Percentiles rank a stretch among this genome's conserved stretches.
These are phyloP conservation scores for Mayetiola destructor DNA, from an alignment of 2,888 invertebrate species.

Conservation along the genomic window DNA sequence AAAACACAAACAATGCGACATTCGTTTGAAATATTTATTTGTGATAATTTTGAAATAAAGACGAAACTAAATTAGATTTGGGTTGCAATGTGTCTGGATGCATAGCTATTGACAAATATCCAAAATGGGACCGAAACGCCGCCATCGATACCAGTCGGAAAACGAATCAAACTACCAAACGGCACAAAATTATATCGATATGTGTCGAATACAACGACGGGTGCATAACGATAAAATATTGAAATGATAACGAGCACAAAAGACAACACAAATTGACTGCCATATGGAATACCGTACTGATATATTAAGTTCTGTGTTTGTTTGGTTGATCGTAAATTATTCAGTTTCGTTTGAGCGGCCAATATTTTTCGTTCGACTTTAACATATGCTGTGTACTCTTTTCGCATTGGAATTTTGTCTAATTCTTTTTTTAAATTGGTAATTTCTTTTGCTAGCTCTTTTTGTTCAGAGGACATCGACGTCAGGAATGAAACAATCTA, in stretches of 20 bases:
- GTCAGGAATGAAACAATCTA: not conserved
- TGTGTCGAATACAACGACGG: conserved; percentile 35
- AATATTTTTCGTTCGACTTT: conserved; percentile 19
- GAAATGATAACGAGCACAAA: conserved; percentile 31
- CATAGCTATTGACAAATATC: conserved; percentile 37
- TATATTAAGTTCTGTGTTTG: conserved; percentile 13
- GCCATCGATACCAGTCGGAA: conserved; percentile 37
- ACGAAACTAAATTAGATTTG: too few relatives aligned
- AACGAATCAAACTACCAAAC: conserved; percentile 36
- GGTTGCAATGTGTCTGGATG: conserved; percentile 30
- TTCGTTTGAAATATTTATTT: too few relatives aligned
- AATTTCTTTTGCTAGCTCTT: conserved; percentile 15
- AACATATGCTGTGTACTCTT: conserved; percentile 18
- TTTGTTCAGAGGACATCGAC: not conserved
- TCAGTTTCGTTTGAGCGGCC: conserved; percentile 15
- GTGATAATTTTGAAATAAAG: too few relatives aligned
- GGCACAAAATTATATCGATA: conserved; percentile 35
- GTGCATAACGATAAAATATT: conserved; percentile 34
- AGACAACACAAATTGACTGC: conserved; percentile 30
- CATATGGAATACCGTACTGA: conserved; percentile 28
- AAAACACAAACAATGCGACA: too few relatives aligned
- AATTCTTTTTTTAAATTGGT: conserved; percentile 15
- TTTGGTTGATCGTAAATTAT: not conserved
- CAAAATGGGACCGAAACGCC: conserved; percentile 40
- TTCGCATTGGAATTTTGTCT: conserved; percentile 17